Evolutionary conservation across 2,888 invertebrate species (phyloP).

Genomic region (Archaeoteleia sp.): DNA sequence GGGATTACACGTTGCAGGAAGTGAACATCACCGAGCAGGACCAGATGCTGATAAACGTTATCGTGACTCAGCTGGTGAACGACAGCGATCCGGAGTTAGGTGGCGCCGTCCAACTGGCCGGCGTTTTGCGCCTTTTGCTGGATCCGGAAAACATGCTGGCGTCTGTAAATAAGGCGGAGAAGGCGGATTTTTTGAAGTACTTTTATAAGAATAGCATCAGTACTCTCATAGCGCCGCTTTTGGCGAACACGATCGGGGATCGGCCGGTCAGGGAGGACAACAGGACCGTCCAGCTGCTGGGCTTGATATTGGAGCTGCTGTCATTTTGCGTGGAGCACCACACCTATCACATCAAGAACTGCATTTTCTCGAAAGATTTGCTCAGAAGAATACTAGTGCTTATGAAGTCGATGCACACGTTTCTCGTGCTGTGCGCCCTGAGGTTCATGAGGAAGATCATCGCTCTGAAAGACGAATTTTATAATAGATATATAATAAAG

Average conservation of each 20-base stretch:
- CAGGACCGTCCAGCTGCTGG: constrained; percentile 95
- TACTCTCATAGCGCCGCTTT: constrained; percentile 94
- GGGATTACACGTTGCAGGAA: constrained; percentile 97
- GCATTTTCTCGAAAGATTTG: constrained; percentile 97
- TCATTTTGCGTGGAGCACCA: constrained; percentile 99
- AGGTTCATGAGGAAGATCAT: constrained; percentile 98
- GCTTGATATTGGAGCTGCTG: constrained; percentile 94
- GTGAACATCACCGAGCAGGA: constrained; percentile 93
- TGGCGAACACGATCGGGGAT: constrained; percentile 93
- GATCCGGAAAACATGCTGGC: constrained; percentile 99
- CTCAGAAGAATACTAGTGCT: constrained; percentile 95
- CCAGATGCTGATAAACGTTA: constrained; percentile 95
- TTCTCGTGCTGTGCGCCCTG: constrained; percentile 96
- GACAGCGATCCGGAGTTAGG: constrained; percentile 98
- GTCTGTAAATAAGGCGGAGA: constrained; percentile 94
- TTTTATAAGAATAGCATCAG: constrained; percentile 99
- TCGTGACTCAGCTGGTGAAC: constrained; percentile 98
- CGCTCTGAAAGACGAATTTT: constrained; percentile 98
- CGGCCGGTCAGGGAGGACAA: constrained; percentile 95
- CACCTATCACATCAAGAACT: constrained; percentile 98
- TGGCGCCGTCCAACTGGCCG: constrained; percentile 97
- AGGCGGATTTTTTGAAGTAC: constrained; percentile 97
- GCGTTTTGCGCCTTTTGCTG: constrained; percentile 91
- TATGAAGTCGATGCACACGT: constrained; percentile 97
- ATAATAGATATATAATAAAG: constrained; percentile 96